phyloP scores from a whole-genome alignment of 2,888 invertebrate genomes.

The Lycocerus yunnanus region DNA sequence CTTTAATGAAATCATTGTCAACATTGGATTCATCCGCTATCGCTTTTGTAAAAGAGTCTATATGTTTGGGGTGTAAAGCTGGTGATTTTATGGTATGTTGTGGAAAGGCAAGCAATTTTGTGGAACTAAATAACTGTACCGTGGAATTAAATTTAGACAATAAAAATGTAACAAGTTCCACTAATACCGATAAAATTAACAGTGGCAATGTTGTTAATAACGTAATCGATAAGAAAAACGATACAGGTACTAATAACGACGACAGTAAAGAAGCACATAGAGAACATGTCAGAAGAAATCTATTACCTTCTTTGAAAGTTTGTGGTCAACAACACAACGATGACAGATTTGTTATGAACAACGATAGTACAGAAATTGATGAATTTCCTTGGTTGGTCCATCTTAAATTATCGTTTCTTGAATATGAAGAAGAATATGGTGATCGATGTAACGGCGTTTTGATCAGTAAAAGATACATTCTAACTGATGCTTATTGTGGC shows the following conservation, averaged over 20 bases:
- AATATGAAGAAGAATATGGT: constrained; percentile 3
- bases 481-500: constrained; percentile 19
- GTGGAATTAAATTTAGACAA: not conserved
- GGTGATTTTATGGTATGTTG: constrained; percentile 5
- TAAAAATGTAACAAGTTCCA: not conserved
- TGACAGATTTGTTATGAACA: not conserved
- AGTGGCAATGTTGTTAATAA: not conserved
- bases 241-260: not conserved
- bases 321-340: constrained; percentile 15
- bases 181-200: not conserved
- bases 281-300: not conserved
- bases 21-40: constrained; percentile 5
- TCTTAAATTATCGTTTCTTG: not conserved
- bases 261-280: not conserved
- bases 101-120: not conserved
- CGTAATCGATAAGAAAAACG: not conserved
- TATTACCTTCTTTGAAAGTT: not conserved
- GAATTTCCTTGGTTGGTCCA: constrained; percentile 24
- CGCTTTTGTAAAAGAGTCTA: not conserved
- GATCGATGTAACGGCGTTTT: constrained; percentile 17
- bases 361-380: not conserved
- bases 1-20: not conserved
- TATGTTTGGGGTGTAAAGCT: constrained; percentile 5
- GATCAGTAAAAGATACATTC: constrained; percentile 17
- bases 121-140: not conserved